Percentiles rank a stretch among this genome's conserved stretches.
These are phyloP conservation scores for Drosophila testacea DNA, from an alignment of 2,888 invertebrate species.

Conservation along the genomic window DNA sequence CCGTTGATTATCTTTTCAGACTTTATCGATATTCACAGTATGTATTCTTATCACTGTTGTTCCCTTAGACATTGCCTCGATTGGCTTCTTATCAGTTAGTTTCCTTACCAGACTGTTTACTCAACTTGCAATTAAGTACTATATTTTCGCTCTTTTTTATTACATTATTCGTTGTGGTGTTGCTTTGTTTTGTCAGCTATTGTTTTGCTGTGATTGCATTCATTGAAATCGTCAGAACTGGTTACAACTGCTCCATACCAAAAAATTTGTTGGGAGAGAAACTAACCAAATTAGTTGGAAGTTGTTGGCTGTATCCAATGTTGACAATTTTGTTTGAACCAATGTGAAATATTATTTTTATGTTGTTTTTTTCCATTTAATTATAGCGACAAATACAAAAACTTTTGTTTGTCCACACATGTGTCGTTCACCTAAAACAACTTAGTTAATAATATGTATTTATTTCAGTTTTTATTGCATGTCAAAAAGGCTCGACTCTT, in stretches of 20 bases:
- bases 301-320: constrained; percentile 1
- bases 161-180: constrained; percentile 23
- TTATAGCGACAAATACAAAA: constrained; percentile 12
- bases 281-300: constrained; percentile 19
- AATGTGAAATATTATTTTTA: constrained; percentile 13
- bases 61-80: constrained; percentile 11
- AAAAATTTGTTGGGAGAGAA: constrained; percentile 11
- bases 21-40: constrained; percentile 59
- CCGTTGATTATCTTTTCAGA: constrained; percentile 42
- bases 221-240: constrained; percentile 30
- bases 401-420: background rate
- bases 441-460: constrained; percentile 3
- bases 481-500: constrained; percentile 13
- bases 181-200: constrained; percentile 11
- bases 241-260: constrained; percentile 43
- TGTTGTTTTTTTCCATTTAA: constrained; percentile 25
- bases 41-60: constrained; percentile 39
- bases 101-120: constrained; percentile 48
- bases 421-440: constrained; percentile 1
- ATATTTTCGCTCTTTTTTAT: constrained; percentile 18
- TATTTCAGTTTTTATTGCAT: constrained; percentile 2
- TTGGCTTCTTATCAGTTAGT: constrained; percentile 44
- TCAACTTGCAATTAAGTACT: constrained; percentile 41
- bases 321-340: constrained; percentile 15
- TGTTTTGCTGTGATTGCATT: constrained; percentile 36